Evolutionary conservation across 1,140 invertebrate genomes (phyloP), one percentile per base, ranked within the genome.

Genomic region (Apis cerana): DNA sequence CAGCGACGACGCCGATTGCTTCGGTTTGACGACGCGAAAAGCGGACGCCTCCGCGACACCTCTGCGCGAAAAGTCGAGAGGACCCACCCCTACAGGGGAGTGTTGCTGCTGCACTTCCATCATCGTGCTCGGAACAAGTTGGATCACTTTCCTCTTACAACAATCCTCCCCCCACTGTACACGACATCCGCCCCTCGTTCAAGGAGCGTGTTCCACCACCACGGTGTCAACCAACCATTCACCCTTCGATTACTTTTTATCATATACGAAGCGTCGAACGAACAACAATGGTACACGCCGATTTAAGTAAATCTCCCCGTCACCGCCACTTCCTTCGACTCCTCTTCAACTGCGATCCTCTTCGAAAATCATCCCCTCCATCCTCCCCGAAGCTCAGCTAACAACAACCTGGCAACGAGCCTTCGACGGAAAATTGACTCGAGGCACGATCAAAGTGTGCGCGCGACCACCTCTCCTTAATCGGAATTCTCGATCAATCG

Each of bases 71-170:
- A 94, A 94, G 88, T 94, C 93, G 69, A 94, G 74, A 7, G 93
- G 93, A 85, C 93, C 93, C 75, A 94, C 93, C 85, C 92, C 93
- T 72, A 92, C 93, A 78, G 93, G 93, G 81, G 93, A 94, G 88
- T 94, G 93, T 89, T 93, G 91, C 67, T 94, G 93, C 93, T 94
- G 93, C 84, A 94, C 91, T 89, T 94, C 93, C 93, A 94, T 94
- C 93, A 94, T 94, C 87, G 54, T 89, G 88, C 67, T 75, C 65
- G 50, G 72, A 77, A 62, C 15, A 74, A 75, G 62, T 80, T 80
- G 58, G 74, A 65, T 87, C 82, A 80, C 82, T 70, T 33, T n/a
- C 5, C 21, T n/a, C 8, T 17, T 62, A 83, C 68, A 77, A 85
- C 72, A 69, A 70, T 82, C 62, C 61, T 62, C 68, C 43, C 72